Evolutionary conservation across 2,888 invertebrate genomes (phyloP).

Genomic region (Physocephala rufipes): DNA sequence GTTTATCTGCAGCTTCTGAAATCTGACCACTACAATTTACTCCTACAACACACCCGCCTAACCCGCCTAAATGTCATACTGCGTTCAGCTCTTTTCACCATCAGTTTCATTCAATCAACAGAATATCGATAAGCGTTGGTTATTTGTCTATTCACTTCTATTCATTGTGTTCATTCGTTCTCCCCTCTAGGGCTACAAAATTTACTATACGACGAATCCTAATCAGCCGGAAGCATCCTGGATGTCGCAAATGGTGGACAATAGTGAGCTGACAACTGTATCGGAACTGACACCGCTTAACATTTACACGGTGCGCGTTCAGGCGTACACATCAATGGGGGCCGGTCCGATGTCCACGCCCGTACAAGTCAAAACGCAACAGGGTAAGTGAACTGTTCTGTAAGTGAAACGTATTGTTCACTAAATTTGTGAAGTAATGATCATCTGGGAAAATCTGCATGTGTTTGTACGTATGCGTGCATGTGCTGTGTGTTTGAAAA

Average conservation of each 20-base stretch:
- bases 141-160: no score
- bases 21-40: no score
- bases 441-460: no score
- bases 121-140: no score
- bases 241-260: constrained; percentile 94
- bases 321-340: constrained; percentile 93
- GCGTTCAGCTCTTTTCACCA: no score
- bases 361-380: constrained; percentile 98
- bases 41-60: no score
- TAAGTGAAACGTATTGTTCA: not conserved
- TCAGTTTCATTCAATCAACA: no score
- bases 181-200: constrained; percentile 86
- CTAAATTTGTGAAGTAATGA: no score
- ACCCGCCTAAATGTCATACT: no score
- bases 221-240: constrained; percentile 87
- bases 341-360: constrained; percentile 94
- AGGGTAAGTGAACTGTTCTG: constrained; percentile 74
- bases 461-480: no score
- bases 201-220: constrained; percentile 93
- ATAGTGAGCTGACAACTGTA: constrained; percentile 90
- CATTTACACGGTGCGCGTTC: constrained; percentile 93
- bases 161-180: not conserved
- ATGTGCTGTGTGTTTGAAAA: no score
- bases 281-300: constrained; percentile 90
- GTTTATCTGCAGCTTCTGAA: no score